Percentiles rank a stretch among this genome's conserved stretches.
phyloP scores from a whole-genome alignment of 2,797 vertebrate genomes.

The Bradypodion pumilum region DNA sequence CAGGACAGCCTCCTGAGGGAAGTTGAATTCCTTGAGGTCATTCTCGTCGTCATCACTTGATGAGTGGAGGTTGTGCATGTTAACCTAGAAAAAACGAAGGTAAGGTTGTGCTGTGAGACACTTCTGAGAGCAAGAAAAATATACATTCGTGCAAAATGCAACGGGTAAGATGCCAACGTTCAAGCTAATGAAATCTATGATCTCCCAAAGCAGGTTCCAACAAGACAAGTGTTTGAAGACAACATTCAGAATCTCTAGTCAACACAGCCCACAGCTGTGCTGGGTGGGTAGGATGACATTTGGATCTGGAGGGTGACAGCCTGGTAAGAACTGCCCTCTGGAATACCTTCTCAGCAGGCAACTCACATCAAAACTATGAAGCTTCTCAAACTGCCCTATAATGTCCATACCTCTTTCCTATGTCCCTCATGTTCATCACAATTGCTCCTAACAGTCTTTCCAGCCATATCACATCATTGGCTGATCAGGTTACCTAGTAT shows the following conservation, averaged over 20 bases:
- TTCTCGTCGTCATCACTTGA: constrained; percentile 75
- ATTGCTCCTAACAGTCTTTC: neutral
- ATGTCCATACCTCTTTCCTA: neutral
- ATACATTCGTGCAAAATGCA: neutral
- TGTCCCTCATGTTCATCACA: neutral
- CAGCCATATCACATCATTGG: no score
- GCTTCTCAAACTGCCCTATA: neutral
- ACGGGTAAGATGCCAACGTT: neutral
- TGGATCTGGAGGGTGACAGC: no score
- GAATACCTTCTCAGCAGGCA: neutral
- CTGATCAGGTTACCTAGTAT: neutral
- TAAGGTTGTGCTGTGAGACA: neutral
- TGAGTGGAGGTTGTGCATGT: constrained; percentile 71
- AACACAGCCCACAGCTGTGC: no score
- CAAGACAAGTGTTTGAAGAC: neutral
- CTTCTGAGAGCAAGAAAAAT: neutral
- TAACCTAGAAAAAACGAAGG: constrained; percentile 61
- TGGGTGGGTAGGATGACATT: no score
- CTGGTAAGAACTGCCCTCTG: neutral
- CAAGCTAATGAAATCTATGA: neutral
- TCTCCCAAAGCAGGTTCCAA: neutral
- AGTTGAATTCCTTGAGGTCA: constrained; percentile 74
- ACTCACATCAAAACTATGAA: neutral
- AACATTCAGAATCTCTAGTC: no score
- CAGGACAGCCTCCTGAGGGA: constrained; percentile 73